These are phyloP conservation scores for Salvelinus sp. DNA, from an alignment of 2,113 vertebrate species.

Conservation along the genomic window DNA sequence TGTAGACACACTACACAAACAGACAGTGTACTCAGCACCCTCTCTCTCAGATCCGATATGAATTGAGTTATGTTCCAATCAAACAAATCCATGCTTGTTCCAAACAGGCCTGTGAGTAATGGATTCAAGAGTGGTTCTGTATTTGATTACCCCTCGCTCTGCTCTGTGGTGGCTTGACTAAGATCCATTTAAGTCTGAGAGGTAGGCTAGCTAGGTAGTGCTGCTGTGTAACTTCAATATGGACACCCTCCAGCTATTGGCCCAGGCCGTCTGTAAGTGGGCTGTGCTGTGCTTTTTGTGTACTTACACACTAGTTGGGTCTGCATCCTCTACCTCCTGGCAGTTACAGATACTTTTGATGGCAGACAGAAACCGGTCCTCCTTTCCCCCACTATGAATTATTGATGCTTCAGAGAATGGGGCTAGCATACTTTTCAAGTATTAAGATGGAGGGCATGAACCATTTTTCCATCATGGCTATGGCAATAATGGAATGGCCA, in stretches of 20 bases:
- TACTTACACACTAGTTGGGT: slow-evolving; percentile 63
- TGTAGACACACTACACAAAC: not conserved
- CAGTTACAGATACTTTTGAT: slow-evolving; percentile 74
- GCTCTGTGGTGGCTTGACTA: slow-evolving; percentile 55
- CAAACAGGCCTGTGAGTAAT: slow-evolving; percentile 63
- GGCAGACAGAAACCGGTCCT: slow-evolving; percentile 57
- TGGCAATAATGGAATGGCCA: not conserved
- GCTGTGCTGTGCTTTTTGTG: slow-evolving; percentile 69
- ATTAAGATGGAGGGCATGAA: slow-evolving; percentile 28
- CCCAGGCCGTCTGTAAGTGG: slow-evolving; percentile 64
- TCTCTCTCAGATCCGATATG: slow-evolving; percentile 49
- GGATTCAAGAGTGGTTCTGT: slow-evolving; percentile 61
- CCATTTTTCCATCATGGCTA: not conserved
- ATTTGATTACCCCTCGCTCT: slow-evolving; percentile 65
- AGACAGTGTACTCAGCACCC: slow-evolving; percentile 23
- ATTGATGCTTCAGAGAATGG: slow-evolving; percentile 69
- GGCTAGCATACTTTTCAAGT: slow-evolving; percentile 61
- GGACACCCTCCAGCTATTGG: slow-evolving; percentile 77
- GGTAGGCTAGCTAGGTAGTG: slow-evolving; percentile 36
- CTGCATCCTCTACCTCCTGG: slow-evolving; percentile 65
- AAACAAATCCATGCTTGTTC: slow-evolving; percentile 62
- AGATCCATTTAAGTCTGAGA: slow-evolving; percentile 68
- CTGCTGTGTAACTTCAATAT: slow-evolving; percentile 68
- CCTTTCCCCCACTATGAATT: slow-evolving; percentile 64
- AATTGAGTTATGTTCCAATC: slow-evolving; percentile 70